Evolutionary conservation across 2,113 vertebrate species (phyloP).

Genomic region (Ovis canadensis): DNA sequence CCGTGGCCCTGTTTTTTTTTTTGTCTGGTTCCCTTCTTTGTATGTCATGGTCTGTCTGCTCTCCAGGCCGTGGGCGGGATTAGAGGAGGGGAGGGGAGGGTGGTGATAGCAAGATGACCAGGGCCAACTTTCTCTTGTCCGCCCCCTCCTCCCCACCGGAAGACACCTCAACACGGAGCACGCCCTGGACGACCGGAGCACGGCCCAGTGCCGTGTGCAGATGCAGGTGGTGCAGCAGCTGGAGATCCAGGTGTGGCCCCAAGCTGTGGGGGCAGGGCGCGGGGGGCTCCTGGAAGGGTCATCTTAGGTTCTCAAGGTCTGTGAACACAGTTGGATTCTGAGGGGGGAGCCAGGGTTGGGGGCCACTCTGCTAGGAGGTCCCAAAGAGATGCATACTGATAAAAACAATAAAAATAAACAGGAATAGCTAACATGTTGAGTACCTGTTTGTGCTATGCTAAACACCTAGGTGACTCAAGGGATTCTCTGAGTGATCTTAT

Average conservation of each 20-base stretch:
- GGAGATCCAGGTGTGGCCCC: conserved; percentile 92
- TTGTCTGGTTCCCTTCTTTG: conserved; percentile 32
- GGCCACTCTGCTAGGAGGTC: background rate
- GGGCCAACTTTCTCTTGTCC: background rate
- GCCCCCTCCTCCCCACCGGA: background rate
- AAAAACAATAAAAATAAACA: background rate
- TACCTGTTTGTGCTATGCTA: background rate
- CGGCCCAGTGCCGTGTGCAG: conserved; percentile 98
- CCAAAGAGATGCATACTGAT: background rate
- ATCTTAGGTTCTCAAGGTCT: background rate
- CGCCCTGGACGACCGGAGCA: conserved; percentile 98
- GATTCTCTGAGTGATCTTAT: background rate
- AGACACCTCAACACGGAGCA: conserved; percentile 99
- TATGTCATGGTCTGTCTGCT: conserved; percentile 43
- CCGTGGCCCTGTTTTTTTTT: background rate
- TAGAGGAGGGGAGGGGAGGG: background rate
- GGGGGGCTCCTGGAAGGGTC: background rate
- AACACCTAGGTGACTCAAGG: background rate
- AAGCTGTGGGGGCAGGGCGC: accelerated
- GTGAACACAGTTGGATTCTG: background rate
- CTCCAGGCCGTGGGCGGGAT: conserved; percentile 36
- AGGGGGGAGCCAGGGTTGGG: background rate
- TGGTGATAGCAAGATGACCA: background rate
- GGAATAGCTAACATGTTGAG: background rate
- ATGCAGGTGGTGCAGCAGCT: conserved; percentile 99